Evolutionary conservation across 2,888 invertebrate genomes (phyloP), one percentile per base, ranked within the genome.

Genomic region (Leistus spinibarbis): DNA sequence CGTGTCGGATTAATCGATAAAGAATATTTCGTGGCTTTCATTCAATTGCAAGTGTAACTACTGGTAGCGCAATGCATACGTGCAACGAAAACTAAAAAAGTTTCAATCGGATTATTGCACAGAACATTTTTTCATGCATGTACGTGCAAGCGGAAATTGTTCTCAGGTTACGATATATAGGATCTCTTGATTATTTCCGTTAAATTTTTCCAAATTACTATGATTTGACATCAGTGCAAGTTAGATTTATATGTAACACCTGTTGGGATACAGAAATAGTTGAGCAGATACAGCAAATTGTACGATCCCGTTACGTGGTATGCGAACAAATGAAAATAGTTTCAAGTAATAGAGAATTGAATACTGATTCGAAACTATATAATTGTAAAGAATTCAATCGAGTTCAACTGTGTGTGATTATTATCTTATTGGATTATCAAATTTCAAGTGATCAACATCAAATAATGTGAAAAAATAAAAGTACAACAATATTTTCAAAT

Each of bases 131-230:
- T 40, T 40, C 40, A 40, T 10, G 13, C 40, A 40, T 10, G 40
- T 40, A 53, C 22, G 63, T 62, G 62, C 53, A 22, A 70, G 62
- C 62, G 69, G 69, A 70, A 70, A 70, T 70, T 70, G 57, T 57
- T 57, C 19, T 54, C 19, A 24, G 69, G 23, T 53, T 53, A 40
- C 53, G 69, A 70, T 70, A n/a, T n/a, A 70, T 40, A 40, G 62
- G 62, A 70, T 70, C 62, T 62, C 62, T 20, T 70, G 69, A 70
- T 70, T 70, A 70, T 70, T 70, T 70, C 69, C 69, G 69, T 62
- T 56, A n/a, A n/a, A 40, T 40, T 40, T 40, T 40, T 40, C 40
- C 40, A 40, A 40, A 40, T 40, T 40, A 40, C 40, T 40, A 40
- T 40, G 40, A 40, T 40, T 40, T 40, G 40, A 40, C 40, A 40